These are phyloP conservation scores for Rhinogobius similis DNA, from an alignment of 2,113 vertebrate species.

Conservation along the genomic window DNA sequence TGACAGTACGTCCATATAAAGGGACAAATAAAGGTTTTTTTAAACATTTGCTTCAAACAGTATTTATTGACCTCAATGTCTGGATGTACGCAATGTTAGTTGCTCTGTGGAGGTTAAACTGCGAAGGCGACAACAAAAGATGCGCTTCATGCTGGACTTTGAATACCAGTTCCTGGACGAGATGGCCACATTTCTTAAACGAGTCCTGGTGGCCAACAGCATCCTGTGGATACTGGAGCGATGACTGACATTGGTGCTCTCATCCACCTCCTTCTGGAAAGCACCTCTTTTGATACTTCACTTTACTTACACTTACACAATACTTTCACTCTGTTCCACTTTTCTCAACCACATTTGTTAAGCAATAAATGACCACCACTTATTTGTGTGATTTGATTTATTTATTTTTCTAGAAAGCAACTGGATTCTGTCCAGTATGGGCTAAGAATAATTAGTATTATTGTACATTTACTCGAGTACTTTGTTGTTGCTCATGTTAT, in stretches of 20 bases:
- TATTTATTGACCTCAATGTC: too few species aligned
- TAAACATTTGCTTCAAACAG: too few species aligned
- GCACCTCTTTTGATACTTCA: slow-evolving; percentile 21
- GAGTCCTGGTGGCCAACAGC: background rate
- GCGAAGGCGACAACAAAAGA: background rate
- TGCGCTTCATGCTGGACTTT: background rate
- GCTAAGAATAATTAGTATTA: too few species aligned
- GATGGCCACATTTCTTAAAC: background rate
- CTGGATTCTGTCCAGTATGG: slow-evolving; percentile 14
- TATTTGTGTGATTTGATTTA: slow-evolving; percentile 18
- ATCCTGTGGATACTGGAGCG: background rate
- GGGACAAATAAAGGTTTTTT: too few species aligned
- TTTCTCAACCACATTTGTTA: slow-evolving; percentile 27
- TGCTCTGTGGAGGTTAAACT: background rate
- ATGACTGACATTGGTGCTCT: background rate
- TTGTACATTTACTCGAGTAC: background rate
- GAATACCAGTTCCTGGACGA: background rate
- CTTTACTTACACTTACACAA: slow-evolving; percentile 25
- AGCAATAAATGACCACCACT: slow-evolving; percentile 14
- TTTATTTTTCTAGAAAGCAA: background rate
- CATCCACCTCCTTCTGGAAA: too few species aligned
- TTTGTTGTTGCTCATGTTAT: background rate
- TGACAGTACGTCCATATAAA: too few species aligned
- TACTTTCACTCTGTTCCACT: slow-evolving; percentile 7
- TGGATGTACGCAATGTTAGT: too few species aligned